Evolutionary conservation across 2,888 invertebrate genomes (phyloP).

Genomic region (Cosmia trapezina): DNA sequence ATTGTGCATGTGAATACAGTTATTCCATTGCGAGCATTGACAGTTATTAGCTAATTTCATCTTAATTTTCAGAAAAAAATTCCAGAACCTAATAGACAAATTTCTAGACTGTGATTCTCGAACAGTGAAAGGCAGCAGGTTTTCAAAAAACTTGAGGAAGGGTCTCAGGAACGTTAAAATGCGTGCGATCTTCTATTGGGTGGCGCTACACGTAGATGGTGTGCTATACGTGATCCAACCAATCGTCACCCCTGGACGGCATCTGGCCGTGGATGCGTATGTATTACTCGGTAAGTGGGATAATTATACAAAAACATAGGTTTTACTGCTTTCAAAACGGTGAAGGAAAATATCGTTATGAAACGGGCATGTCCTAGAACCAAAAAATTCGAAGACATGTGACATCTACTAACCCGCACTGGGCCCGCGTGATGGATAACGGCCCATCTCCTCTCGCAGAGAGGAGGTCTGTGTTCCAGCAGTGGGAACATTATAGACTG

Average conservation of each 20-base stretch:
- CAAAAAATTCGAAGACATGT: no score
- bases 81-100: constrained; percentile 67
- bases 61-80: constrained; percentile 67
- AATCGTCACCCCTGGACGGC: constrained; percentile 72
- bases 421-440: no score
- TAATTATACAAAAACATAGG: no score
- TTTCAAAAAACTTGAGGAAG: constrained; percentile 67
- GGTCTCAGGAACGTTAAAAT: constrained; percentile 71
- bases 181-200: constrained; percentile 73
- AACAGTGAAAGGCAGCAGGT: constrained; percentile 66
- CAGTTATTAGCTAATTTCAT: constrained; percentile 16
- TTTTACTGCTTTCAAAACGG: neutral
- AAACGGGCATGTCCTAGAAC: no score
- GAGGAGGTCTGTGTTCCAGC: no score
- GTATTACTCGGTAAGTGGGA: constrained; percentile 70
- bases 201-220: constrained; percentile 69
- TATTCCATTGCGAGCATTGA: neutral
- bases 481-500: no score
- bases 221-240: constrained; percentile 68
- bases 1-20: neutral
- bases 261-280: constrained; percentile 71
- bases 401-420: no score
- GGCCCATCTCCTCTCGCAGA: no score
- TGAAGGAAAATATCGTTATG: no score
- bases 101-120: constrained; percentile 58